Base-by-base conservation (phyloP, 1,140 invertebrate genomes). In the Bombus pascuorum region DNA sequence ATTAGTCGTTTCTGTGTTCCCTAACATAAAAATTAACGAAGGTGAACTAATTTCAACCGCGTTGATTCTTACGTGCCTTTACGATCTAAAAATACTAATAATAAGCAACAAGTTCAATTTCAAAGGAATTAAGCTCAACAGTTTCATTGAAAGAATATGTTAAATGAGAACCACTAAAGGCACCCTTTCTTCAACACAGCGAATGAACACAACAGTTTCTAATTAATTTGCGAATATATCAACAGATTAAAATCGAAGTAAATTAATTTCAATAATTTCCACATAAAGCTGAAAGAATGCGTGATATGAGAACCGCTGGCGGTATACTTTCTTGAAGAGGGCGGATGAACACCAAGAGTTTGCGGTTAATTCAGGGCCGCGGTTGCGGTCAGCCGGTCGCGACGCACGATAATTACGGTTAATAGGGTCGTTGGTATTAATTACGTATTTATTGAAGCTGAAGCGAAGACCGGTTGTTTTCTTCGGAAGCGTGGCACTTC, bases 321-420 rank as follows among this genome's bases (percentile, higher is more conserved):
- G 53, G 13, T 6, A 57, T 76, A 57, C 44, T 83, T 83, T 59
- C 53, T 82, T 59, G 75, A 86, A 80, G 59, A 86, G 79, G 68
- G 44, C 25, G 68, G 47, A 76, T 42, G 72, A n/a, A 70, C n/a
- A 57, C 39, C 3, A 47, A 53, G 83, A 28, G 77, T 37, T 70
- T 66, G 65, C 62, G 76, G 53, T 89, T 82, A 86, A 82, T 85
- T 81, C 74, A 59, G 66, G 71, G 37, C 39, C 47, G 57, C 66
- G 72, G 28, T 76, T 66, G 37, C 65, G 28, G 39, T 53, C 57
- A 39, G 39, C 53, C 59, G 32, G 47, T 72, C 53, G 71, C 70
- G 37, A 32, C 70, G 57, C 72, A 62, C 81, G 37, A 86, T 87
- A 90, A 90, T 84, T 76, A 78, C 42, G n/a, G 70, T 89, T 89